Conservation (phyloP, 2,113 vertebrate genomes). For the Petromus typicus region DNA sequence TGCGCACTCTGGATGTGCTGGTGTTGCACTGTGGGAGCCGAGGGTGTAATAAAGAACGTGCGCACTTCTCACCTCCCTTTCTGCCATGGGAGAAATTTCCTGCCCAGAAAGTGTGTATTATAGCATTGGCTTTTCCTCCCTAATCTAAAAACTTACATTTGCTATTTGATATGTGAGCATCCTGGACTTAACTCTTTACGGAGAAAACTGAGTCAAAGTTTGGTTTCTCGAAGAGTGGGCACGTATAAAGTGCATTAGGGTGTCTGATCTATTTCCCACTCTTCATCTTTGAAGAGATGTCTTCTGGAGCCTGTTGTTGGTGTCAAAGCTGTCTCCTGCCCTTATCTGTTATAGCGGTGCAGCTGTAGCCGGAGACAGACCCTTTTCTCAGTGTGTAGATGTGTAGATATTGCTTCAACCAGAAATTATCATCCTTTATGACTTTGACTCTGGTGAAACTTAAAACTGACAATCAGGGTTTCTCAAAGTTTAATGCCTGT, state of each 20-base stretch:
- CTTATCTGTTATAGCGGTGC: not conserved
- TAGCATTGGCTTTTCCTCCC: not conserved
- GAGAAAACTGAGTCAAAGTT: not conserved
- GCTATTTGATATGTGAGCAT: not conserved
- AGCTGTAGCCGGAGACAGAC: not conserved
- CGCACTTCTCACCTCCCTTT: not conserved
- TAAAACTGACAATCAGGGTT: not conserved
- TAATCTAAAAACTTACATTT: not conserved
- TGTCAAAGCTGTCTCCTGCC: not conserved
- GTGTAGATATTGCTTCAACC: not conserved
- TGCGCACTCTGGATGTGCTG: not conserved
- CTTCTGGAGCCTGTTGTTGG: not conserved
- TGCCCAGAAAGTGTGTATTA: not conserved
- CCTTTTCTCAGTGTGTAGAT: not conserved
- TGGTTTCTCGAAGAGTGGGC: not conserved
- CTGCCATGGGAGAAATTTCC: not conserved
- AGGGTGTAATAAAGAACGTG: accelerated
- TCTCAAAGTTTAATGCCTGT: not conserved
- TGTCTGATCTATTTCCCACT: not conserved
- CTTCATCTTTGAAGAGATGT: not conserved
- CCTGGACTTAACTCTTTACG: not conserved
- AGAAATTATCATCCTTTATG: not conserved
- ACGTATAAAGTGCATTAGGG: not conserved
- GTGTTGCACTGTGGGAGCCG: accelerated
- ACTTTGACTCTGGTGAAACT: not conserved